Base-by-base conservation (phyloP, 2,797 vertebrate genomes). In the Malurus leucopterus region DNA sequence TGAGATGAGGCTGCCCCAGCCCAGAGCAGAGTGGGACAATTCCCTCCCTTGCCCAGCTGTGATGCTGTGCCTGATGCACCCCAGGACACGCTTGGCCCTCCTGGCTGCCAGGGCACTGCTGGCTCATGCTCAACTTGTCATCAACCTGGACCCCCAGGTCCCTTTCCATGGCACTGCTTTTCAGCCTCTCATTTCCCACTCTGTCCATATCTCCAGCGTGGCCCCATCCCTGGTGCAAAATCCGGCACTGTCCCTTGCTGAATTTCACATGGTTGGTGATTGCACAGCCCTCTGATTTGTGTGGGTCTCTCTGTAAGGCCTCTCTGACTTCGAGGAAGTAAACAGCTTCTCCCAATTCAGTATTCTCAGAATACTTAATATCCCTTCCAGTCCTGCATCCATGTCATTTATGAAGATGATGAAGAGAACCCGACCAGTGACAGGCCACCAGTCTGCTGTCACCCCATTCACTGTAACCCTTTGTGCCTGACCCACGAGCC, bases 21-120 rank as follows among this genome's bases (percentile, higher is more conserved):
- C 2, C 23, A 78, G 20, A 51, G 41, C 17, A 78, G 53, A 51
- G 44, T 1, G 3, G 5, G 22, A 53, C 9, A 32, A 53, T 26
- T 17, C 8, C 23, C 13, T 54, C 30, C 30, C 38, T 43, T 15
- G 30, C n/a, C 50, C 5, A 3, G 13, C 23, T 59, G 70, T 1
- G 0, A 38, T 51, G 18, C 44, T 83, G 27, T 38, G 2, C 38
- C n/a, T 38, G 53, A 20, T 44, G 9, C 0, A 0, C 12, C 18
- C 27, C n/a, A 51, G 38, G 15, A 38, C n/a, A 65, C 0, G 1
- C 0, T 3, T 51, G n/a, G 5, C 38, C 15, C 17, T 64, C n/a
- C 19, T n/a, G 51, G 36, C 51, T 72, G 61, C 22, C 44, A 58
- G 18, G 38, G 5, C 38, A 3, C 22, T 58, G 69, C 15, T 82